Evolutionary conservation across 2,888 invertebrate species (phyloP), one percentile per base, ranked within the genome.

Genomic region (Tipula helvola): DNA sequence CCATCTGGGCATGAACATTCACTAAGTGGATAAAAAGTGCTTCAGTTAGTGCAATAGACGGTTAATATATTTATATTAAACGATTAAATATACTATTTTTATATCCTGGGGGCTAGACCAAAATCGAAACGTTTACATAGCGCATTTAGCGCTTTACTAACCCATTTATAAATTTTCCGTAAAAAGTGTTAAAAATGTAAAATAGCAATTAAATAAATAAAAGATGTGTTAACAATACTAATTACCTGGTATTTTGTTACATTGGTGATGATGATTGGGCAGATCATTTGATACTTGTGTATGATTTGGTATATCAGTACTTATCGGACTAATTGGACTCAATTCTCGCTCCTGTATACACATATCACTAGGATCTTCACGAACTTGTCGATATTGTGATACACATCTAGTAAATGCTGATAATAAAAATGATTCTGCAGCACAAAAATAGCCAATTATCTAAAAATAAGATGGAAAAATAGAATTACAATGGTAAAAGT

Each of bases 361-460:
- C 90, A 93, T 90, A 89, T 93, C 92, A 90, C 94, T 94, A 87
- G 93, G 93, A 90, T 94, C 94, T 90, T 94, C 94, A 88, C 93
- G 93, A 87, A 94, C 94, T 87, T 93, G 94, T 88, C 93, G 93
- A 89, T 94, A 94, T 89, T 93, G 92, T 89, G 92, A 92, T 88
- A 93, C 92, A 91, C 93, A 94, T 89, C 92, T 92, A 89, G 94
- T 93, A 89, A 94, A 92, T 88, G 93, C 91, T 88, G 93, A 92
- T 88, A 94, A 90, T 88, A 94, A 90, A 88, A 93, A 90, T 86
- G 94, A 93, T 91, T 94, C 93, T 90, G 93, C 89, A 88, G 93
- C 93, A 90, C 94, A 94, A 87, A 93, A 90, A 90, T 94, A 94
- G 88, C 94, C 94, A 89, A 94, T 92, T 89, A 93, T 92, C 94